phyloP scores from a whole-genome alignment of 1,140 invertebrate species.

The Episyrphus balteatus region DNA sequence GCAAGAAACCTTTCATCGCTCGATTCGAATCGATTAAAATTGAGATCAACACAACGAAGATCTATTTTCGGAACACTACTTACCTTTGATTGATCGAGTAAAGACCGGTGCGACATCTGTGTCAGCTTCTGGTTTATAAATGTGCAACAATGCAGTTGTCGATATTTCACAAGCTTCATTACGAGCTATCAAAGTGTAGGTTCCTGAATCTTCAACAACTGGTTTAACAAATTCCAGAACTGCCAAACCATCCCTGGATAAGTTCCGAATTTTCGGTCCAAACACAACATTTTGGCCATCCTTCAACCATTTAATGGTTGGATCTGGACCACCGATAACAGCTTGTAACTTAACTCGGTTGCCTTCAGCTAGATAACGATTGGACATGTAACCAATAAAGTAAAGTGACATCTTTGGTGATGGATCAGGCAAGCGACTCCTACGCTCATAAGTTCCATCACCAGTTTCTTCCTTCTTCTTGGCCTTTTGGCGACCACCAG shows the following conservation, averaged over 20 bases:
- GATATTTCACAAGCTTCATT: slow-evolving; percentile 41
- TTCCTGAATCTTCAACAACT: slow-evolving; percentile 31
- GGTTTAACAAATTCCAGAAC: slow-evolving; percentile 41
- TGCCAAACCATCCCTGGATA: slow-evolving; percentile 38
- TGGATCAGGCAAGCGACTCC: slow-evolving; percentile 28
- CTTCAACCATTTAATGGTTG: slow-evolving; percentile 31
- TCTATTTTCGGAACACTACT: slow-evolving; percentile 3
- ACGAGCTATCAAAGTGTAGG: slow-evolving; percentile 39
- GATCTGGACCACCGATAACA: slow-evolving; percentile 27
- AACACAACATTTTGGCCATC: slow-evolving; percentile 28
- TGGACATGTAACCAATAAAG: slow-evolving; percentile 30
- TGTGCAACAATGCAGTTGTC: slow-evolving; percentile 39
- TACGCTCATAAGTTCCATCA: slow-evolving; percentile 28
- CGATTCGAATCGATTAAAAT: background rate
- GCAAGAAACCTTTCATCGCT: slow-evolving; percentile 4
- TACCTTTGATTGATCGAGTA: slow-evolving; percentile 35
- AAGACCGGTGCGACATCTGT: slow-evolving; percentile 31
- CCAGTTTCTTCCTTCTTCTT: slow-evolving; percentile 21
- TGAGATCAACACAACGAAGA: too few relatives aligned
- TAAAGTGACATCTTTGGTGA: slow-evolving; percentile 32
- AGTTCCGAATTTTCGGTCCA: slow-evolving; percentile 25
- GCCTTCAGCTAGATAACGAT: slow-evolving; percentile 32
- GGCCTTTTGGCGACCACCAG: slow-evolving; percentile 12
- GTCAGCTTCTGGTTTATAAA: slow-evolving; percentile 32
- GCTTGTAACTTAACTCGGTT: slow-evolving; percentile 34